These are phyloP conservation scores for Oxyscelio sp. DNA, from an alignment of 2,888 invertebrate species.

Conservation along the genomic window DNA sequence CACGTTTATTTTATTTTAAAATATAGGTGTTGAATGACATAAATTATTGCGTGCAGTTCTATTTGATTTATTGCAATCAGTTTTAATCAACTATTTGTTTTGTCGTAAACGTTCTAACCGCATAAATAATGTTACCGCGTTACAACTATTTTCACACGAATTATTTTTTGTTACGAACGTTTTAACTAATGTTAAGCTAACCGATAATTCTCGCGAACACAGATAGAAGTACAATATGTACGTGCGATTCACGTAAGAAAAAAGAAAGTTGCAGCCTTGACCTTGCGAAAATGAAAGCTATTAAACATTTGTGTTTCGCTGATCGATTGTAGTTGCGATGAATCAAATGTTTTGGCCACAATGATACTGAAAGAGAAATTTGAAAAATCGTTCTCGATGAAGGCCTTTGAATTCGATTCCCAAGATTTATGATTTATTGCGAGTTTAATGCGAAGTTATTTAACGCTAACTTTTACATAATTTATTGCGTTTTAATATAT, in stretches of 20 bases:
- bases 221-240: slow-evolving; percentile 7
- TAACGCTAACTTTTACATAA: not conserved
- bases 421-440: slow-evolving; percentile 8
- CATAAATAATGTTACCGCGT: slow-evolving; percentile 32
- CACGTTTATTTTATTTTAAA: slow-evolving; percentile 32
- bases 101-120: slow-evolving; percentile 30
- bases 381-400: slow-evolving; percentile 25
- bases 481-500: no score
- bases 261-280: slow-evolving; percentile 57
- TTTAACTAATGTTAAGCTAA: slow-evolving; percentile 33
- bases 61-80: slow-evolving; percentile 41
- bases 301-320: slow-evolving; percentile 25
- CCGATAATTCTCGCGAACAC: slow-evolving; percentile 33
- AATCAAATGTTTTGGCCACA: slow-evolving; percentile 8
- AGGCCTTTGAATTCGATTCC: slow-evolving; percentile 10
- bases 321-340: slow-evolving; percentile 25
- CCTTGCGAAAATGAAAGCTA: slow-evolving; percentile 63
- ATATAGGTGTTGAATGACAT: slow-evolving; percentile 18
- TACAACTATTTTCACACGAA: slow-evolving; percentile 53
- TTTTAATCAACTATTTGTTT: slow-evolving; percentile 45
- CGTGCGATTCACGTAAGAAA: slow-evolving; percentile 27
- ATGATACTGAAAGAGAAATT: slow-evolving; percentile 21
- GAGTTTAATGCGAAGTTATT: not conserved
- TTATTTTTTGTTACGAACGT: slow-evolving; percentile 22
- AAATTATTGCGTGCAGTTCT: slow-evolving; percentile 25